These are phyloP conservation scores for Crotalus helleri DNA, from an alignment of 2,113 vertebrate genomes.

Conservation along the genomic window DNA sequence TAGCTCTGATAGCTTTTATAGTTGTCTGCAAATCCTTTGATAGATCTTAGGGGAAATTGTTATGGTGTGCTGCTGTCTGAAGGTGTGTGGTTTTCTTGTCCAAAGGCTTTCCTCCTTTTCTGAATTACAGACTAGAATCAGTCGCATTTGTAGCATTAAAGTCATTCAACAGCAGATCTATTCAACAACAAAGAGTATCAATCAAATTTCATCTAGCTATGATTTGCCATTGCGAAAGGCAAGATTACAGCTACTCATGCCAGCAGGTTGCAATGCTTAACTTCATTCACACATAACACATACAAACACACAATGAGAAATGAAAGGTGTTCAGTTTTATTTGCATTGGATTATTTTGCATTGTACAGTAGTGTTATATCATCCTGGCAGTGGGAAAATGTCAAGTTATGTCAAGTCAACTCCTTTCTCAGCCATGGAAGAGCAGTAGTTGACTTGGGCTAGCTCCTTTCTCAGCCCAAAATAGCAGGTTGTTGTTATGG, in stretches of 20 bases:
- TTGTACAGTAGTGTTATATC: not conserved
- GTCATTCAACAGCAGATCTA: not conserved
- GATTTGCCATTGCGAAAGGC: not conserved
- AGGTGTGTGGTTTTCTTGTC: not conserved
- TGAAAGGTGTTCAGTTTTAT: not conserved
- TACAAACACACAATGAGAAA: not conserved
- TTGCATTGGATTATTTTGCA: not conserved
- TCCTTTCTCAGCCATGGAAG: not conserved
- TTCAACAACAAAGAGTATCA: not conserved
- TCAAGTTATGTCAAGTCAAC: not conserved
- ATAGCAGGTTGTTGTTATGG: not conserved
- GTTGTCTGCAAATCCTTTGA: not conserved
- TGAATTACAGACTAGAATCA: not conserved
- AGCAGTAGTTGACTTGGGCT: not conserved
- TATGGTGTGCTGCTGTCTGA: not conserved
- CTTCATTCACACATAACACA: not conserved
- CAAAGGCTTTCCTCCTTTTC: not conserved
- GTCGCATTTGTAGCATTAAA: not conserved
- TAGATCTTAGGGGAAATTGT: not conserved
- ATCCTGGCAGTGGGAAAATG: not conserved
- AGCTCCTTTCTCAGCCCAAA: not conserved
- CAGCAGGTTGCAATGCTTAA: not conserved
- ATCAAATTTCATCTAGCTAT: not conserved
- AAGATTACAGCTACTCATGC: not conserved
- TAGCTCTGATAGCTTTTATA: not conserved